Percentiles rank a stretch among this genome's conserved stretches.
These are phyloP conservation scores for Drosophila prolongata DNA, from an alignment of 2,888 invertebrate species.

Conservation along the genomic window DNA sequence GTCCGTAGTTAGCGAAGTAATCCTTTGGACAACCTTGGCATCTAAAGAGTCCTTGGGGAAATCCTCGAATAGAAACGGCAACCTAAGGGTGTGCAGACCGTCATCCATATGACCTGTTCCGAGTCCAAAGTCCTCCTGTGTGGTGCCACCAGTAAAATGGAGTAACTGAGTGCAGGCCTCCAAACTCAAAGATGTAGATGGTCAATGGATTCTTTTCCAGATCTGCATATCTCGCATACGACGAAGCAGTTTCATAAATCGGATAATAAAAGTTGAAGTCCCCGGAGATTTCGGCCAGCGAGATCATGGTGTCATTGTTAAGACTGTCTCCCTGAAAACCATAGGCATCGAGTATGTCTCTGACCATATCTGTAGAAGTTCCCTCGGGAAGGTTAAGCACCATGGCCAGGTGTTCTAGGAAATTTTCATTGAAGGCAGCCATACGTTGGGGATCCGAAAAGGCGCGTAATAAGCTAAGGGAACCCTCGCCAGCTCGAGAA, in stretches of 20 bases:
- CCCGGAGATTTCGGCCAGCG: conserved; percentile 80
- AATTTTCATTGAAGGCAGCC: conserved; percentile 70
- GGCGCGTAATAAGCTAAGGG: conserved; percentile 78
- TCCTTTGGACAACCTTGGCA: conserved; percentile 76
- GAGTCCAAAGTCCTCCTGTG: conserved; percentile 45
- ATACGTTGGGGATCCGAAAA: conserved; percentile 45
- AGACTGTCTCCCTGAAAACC: conserved; percentile 51
- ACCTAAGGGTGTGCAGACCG: conserved; percentile 84
- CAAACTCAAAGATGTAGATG: conserved; percentile 84
- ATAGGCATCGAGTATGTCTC: conserved; percentile 47
- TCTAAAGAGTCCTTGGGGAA: conserved; percentile 78
- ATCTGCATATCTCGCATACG: conserved; percentile 46
- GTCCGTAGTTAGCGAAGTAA: conserved; percentile 84
- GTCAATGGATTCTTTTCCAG: conserved; percentile 77
- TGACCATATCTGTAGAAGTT: conserved; percentile 5
- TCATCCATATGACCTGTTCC: conserved; percentile 85
- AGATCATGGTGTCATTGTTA: conserved; percentile 55
- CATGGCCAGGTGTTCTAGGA: conserved; percentile 56
- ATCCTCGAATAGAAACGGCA: conserved; percentile 81
- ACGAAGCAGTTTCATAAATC: conserved; percentile 73
- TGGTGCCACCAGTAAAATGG: conserved; percentile 55
- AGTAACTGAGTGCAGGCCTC: conserved; percentile 82
- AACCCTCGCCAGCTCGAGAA: conserved; percentile 84
- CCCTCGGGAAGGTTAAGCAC: conserved; percentile 52
- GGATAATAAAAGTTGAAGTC: conserved; percentile 85